Evolutionary conservation across 1,140 invertebrate species (phyloP).

Genomic region (Pomacea maculata): DNA sequence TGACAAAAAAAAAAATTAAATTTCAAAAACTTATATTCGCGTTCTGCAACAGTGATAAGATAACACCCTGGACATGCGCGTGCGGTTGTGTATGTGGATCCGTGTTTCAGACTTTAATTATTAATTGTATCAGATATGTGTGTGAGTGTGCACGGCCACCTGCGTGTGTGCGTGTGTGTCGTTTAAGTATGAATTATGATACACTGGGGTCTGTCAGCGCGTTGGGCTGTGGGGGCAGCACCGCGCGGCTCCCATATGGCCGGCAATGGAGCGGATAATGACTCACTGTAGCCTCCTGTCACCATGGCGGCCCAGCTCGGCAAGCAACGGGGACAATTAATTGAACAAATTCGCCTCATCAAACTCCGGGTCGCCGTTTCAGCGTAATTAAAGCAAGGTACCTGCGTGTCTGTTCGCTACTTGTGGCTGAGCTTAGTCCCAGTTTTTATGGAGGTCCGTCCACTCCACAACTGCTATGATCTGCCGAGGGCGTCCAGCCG

Average conservation of each 20-base stretch:
- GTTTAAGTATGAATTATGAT: not conserved
- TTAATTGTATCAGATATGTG: no score
- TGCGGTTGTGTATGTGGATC: not conserved
- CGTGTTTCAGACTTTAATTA: not conserved
- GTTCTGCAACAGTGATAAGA: no score
- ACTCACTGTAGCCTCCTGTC: not conserved
- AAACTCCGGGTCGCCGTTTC: not conserved
- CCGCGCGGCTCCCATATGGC: slow-evolving; percentile 6
- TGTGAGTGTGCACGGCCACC: not conserved
- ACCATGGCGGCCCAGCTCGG: not conserved
- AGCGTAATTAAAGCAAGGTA: slow-evolving; percentile 12
- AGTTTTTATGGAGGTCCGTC: no score
- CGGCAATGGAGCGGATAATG: not conserved
- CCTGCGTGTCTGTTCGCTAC: no score
- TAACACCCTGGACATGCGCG: not conserved
- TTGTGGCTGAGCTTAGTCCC: no score
- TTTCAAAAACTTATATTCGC: no score
- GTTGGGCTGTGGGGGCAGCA: not conserved
- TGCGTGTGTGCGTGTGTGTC: not conserved
- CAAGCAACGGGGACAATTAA: not conserved
- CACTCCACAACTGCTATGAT: no score
- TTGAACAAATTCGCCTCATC: slow-evolving; percentile 10
- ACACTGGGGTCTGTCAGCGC: not conserved
- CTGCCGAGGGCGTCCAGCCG: no score
- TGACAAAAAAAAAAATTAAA: no score